Base-by-base conservation (phyloP, 2,113 vertebrate species). In the Salminus brasiliensis region DNA sequence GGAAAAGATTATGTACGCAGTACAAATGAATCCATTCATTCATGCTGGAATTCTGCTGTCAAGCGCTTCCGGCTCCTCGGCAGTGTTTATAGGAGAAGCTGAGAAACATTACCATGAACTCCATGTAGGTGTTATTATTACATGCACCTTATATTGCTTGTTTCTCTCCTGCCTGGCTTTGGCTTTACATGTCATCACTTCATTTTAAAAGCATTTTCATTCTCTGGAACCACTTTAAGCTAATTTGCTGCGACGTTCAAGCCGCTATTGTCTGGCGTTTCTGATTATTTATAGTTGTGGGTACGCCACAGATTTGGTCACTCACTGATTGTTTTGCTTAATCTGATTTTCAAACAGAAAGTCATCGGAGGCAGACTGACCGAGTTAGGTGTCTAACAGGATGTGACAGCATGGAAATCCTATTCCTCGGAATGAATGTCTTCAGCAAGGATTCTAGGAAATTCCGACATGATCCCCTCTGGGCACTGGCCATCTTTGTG, bases 391-490 rank as follows among this genome's bases (percentile, higher is more conserved):
- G 71, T 74, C 67, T 43, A 74, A 60, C 53, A 79, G 76, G 72
- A 79, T 45, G 55, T 83, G 71, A 68, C 45, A 43, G 16, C 34
- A 76, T 66, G 62, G 43, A 83, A 69, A 72, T 70, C 49, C 60
- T 49, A 67, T 53, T 36, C 39, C 45, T 59, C 25, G 59, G 47
- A 72, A 47, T 68, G 29, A 78, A 78, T 73, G 34, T 67, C 57
- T 81, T 70, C 63, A 81, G 79, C 76, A 77, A 75, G 69, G 59
- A 72, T 81, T 81, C 75, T 79, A 68, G 57, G 79, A 75, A 81
- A 79, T 59, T 52, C 30, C 69, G 65, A 49, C 57, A 74, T 12
- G 10, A 59, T 39, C 36, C 82, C 82, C 74, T 53, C 21, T 69
- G 69, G 27, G 39, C 13, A 21, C 25, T 57, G 69, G 3, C 47